Evolutionary conservation across 2,797 vertebrate genomes (phyloP), one percentile per base, ranked within the genome.

Genomic region (Syngnathus acus): DNA sequence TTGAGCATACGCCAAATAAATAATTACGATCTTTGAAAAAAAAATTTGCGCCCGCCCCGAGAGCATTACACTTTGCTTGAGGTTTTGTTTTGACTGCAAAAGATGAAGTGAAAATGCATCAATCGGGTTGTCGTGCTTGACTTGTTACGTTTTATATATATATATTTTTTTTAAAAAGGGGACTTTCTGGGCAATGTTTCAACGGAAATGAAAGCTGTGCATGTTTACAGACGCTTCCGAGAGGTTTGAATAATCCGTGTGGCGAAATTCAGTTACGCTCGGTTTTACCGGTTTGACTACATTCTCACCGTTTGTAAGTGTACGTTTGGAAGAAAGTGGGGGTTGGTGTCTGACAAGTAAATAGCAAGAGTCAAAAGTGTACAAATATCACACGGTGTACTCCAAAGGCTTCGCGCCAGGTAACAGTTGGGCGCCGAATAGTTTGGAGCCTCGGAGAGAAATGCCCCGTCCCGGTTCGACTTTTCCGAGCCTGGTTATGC

Each of bases 361-460:
- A 71, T 38, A 65, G 26, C 13, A 19, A 37, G 43, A 53, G 48
- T 37, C 42, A 38, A 70, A 53, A 64, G 66, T 65, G 65, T 75
- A 74, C 54, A 76, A 89, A 90, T 81, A 82, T 90, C 77, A 75
- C 88, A 84, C 26, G 1, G 50, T 76, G 65, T 32, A 75, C 72
- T 87, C 72, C 72, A 84, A 82, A 86, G 79, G 60, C 65, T 67
- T 65, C 4, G 38, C 26, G 14, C 73, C 70, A 74, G 69, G 62
- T 89, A 73, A 68, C 85, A 73, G 72, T 53, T 42, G 43, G 68
- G 74, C 61, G 84, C 72, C 57, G 74, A 90, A 86, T 78, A 86
- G 71, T 80, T 82, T 78, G 78, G 71, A 72, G 67, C 76, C 72
- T 61, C 19, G 65, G 68, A 65, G 78, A 72, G 78, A 89, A 91